phyloP scores from a whole-genome alignment of 1,140 invertebrate genomes.

The Pteromalus puparum region DNA sequence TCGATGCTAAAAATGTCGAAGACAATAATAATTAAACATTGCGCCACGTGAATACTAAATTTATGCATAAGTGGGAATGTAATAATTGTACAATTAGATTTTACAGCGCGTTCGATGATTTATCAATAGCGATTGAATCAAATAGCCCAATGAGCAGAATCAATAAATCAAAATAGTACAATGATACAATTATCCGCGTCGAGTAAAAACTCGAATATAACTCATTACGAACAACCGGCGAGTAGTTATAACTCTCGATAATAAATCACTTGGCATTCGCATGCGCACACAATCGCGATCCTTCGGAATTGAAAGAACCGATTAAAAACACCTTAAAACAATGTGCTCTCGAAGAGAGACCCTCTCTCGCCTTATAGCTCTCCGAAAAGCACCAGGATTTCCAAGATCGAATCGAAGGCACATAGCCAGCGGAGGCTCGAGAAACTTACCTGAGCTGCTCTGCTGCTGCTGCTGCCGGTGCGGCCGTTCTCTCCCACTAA shows the following conservation, averaged over 20 bases:
- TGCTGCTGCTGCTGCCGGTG: neutral
- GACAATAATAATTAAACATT: too few relatives aligned
- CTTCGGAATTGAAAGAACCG: neutral
- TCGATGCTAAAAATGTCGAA: too few relatives aligned
- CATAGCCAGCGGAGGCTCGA: slow-evolving; percentile 7
- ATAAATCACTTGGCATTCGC: neutral
- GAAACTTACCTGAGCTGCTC: slow-evolving; percentile 22
- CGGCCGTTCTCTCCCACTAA: slow-evolving; percentile 28
- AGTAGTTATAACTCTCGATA: neutral
- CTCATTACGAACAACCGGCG: neutral
- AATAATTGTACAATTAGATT: neutral
- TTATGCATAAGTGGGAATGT: too few relatives aligned
- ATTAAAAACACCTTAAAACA: slow-evolving; percentile 26
- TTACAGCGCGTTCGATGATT: neutral
- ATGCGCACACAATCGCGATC: neutral
- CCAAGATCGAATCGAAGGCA: slow-evolving; percentile 11
- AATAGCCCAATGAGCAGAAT: neutral
- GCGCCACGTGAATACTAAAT: too few relatives aligned
- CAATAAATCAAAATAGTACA: neutral
- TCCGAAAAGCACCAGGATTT: slow-evolving; percentile 8
- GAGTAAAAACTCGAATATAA: neutral
- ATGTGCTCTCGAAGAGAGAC: neutral
- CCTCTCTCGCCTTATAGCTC: neutral
- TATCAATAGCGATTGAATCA: neutral
- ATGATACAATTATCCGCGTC: neutral